Base-by-base conservation (phyloP, 2,113 vertebrate species). In the Ceratotherium simum region DNA sequence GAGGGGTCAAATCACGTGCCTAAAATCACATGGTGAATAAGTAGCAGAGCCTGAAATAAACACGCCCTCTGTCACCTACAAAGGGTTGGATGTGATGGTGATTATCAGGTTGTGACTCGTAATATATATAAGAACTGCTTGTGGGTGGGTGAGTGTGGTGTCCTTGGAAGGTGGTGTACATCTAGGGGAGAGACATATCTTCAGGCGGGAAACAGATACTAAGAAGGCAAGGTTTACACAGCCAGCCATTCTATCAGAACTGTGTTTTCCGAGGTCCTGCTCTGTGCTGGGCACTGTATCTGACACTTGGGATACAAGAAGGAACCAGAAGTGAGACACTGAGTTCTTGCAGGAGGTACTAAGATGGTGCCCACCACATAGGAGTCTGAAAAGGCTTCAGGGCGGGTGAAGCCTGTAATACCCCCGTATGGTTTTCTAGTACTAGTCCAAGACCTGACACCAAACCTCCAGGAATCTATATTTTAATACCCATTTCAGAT, bases 31-130 rank as follows among this genome's bases (percentile, higher is more conserved):
- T 16, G 14, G 8, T 27, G 8, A 91, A 54, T 51, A 92, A 91
- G 36, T 48, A 90, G 75, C 48, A 94, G 25, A 93, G 60, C 29
- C 89, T 80, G 82, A 96, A 82, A 82, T 76, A 93, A 76, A 46
- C 31, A 70, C 85, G 25, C 20, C 36, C 46, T 86, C 70, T 1
- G 8, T 86, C 46, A 94, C 56, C 21, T 70, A 91, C 31, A 72
- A 51, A 98, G n/a, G 33, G 29, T 67, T 82, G 67, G 56, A 72
- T 82, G 42, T 78, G 9, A 48, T 67, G 48, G 42, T 78, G 81
- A 76, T 69, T 3, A 94, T 70, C 11, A 33, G 21, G 42, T 80
- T 56, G 27, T 78, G 56, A 82, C 39, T 96, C 91, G 14, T 25
- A 81, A 91, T 62, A 65, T 58, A 80, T 70, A 31, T 31, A 75